phyloP scores from a whole-genome alignment of 2,113 vertebrate genomes.

The Loxodonta africana region DNA sequence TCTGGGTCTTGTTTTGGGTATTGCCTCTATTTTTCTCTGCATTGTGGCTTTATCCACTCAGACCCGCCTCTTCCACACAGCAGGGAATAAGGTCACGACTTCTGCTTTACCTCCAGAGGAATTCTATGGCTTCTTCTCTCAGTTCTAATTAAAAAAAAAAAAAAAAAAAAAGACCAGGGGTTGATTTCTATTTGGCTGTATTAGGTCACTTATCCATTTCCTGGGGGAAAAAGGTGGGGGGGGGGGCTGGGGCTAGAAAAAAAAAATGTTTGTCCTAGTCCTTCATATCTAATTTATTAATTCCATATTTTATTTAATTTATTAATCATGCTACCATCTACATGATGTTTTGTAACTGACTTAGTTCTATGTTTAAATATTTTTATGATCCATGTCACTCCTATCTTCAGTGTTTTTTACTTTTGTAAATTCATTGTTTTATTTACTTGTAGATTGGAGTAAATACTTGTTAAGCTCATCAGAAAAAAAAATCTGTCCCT shows the following conservation, averaged over 20 bases:
- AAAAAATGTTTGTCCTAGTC: background rate
- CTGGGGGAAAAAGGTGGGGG: background rate
- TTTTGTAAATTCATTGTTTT: background rate
- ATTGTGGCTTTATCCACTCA: background rate
- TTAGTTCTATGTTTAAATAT: background rate
- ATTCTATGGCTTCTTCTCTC: background rate
- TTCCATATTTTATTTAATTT: background rate
- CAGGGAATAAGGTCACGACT: background rate
- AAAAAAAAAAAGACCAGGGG: background rate
- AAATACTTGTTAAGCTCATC: background rate
- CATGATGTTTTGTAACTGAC: background rate
- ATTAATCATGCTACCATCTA: background rate
- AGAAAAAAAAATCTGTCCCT: background rate
- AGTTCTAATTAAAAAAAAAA: background rate
- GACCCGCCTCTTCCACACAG: fast-evolving
- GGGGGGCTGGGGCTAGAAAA: background rate
- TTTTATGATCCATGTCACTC: background rate
- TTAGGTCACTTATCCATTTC: background rate
- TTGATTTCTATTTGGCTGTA: background rate
- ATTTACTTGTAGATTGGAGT: background rate
- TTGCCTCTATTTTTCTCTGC: background rate
- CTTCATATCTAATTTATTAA: background rate
- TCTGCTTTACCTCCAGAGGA: background rate
- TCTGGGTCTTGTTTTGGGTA: background rate
- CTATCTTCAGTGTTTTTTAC: background rate